Evolutionary conservation across 35 echinoderm and acorn worm genomes (phyloP), one percentile per base, ranked within the genome.

Genomic region (Acanthaster planci): DNA sequence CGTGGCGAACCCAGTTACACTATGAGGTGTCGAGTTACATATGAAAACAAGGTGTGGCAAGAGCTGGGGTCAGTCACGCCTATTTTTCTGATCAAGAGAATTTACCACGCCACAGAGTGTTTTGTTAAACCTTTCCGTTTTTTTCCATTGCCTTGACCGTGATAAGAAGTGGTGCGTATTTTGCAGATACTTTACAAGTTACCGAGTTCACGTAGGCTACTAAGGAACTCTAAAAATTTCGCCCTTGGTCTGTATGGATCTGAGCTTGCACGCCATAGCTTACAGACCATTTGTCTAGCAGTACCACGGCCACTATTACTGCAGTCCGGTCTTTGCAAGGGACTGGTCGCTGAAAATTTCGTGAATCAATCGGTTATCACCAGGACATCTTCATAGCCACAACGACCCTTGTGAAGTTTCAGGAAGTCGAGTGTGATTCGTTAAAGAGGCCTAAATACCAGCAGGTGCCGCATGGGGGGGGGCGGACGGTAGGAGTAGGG

Each of bases 261-360:
- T 84, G 77, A 0, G 18, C 19, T 54, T 87, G 92, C 1, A 90
- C 88, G 30, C 84, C 88, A 86, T 87, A 94, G 40, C 57, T 79
- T 6, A 87, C 84, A 79, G 90, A 94, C 87, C 92, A 94, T 15
- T 86, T 76, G 21, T 78, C 40, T 5, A 86, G 72, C 2, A 94
- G 76, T 9, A 90, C 80, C 16, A 39, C 51, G 7, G 92, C 92
- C 0, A 90, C 84, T 19, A 78, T 94, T 18, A 37, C 22, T 5
- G 92, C 92, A 78, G 57, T 90, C 52, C 90, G 92, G 40, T 90
- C 79, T n/a, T 52, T 83, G 19, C 50, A 55, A 5, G 80, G 80
- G 1, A 83, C 56, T 12, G 80, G 47, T n/a, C 39, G 36, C 50
- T 57, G 80, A 55, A 31, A 40, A 83, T 58, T 83, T 83, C 2